These are phyloP conservation scores for Leucophenga maculata DNA, from an alignment of 2,888 invertebrate species.

Conservation along the genomic window DNA sequence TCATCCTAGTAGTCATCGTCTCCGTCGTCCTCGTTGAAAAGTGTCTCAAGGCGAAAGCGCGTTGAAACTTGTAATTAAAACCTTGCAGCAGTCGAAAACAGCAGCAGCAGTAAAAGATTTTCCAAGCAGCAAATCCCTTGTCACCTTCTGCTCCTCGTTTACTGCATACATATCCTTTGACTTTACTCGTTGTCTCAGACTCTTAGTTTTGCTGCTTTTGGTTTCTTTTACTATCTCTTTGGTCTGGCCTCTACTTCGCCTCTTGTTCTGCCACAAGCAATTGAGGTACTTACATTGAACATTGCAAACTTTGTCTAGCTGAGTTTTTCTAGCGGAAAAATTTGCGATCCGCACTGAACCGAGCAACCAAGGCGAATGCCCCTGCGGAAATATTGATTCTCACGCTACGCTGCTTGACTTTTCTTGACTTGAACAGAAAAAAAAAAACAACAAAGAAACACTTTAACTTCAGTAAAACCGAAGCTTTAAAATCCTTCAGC, in stretches of 20 bases:
- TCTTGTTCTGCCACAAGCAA: background rate
- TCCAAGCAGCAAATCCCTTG: background rate
- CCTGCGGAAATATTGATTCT: conserved; percentile 60
- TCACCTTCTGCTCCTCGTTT: background rate
- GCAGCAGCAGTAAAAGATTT: conserved; percentile 23
- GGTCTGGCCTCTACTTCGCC: background rate
- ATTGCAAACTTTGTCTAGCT: conserved; percentile 53
- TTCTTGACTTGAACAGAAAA: background rate
- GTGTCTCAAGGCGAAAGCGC: conserved; percentile 52
- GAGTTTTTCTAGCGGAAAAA: conserved; percentile 10
- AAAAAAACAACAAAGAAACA: too few relatives aligned
- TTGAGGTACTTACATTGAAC: conserved; percentile 18
- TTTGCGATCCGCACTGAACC: conserved; percentile 18
- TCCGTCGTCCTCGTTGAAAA: conserved; percentile 37
- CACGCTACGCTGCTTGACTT: conserved; percentile 23
- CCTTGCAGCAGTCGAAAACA: conserved; percentile 48
- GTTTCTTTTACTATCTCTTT: background rate
- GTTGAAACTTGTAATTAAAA: conserved; percentile 61
- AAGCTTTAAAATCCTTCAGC: too few relatives aligned
- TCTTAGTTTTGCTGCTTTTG: background rate
- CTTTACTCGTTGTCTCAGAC: background rate
- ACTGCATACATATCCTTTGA: background rate
- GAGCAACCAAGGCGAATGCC: conserved; percentile 31
- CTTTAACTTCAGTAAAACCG: too few relatives aligned
- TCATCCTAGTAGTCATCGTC: background rate